A percentile compares a stretch with the other conserved stretches of the same genome.
These are phyloP conservation scores for Daubentonia madagascariensis DNA, from an alignment of 2,113 vertebrate genomes.

Conservation along the genomic window DNA sequence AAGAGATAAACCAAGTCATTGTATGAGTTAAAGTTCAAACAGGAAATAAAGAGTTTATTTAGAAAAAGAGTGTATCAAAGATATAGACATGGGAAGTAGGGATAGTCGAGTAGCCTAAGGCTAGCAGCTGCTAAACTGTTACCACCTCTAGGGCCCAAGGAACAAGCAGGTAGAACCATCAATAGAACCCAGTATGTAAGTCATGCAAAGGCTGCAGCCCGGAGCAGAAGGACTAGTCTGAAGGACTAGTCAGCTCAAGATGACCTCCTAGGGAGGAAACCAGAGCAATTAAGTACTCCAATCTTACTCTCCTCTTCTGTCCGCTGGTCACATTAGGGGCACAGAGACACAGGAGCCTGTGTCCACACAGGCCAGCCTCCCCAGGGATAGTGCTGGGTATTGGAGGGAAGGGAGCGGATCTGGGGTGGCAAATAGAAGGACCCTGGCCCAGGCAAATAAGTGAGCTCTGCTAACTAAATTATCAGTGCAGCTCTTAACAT, in stretches of 20 bases:
- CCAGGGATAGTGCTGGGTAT: rapidly evolving
- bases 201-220: background rate
- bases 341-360: background rate
- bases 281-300: background rate
- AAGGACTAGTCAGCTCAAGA: background rate
- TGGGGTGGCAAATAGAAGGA: rapidly evolving
- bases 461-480: background rate
- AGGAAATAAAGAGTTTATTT: background rate
- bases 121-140: background rate
- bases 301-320: background rate
- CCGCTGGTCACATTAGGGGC: background rate
- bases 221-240: background rate
- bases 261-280: background rate
- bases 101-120: too few species aligned
- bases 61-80: background rate
- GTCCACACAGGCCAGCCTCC: background rate
- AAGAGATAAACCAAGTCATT: background rate
- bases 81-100: rapidly evolving
- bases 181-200: background rate
- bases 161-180: background rate
- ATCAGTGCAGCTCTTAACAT: background rate
- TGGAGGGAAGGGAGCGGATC: background rate
- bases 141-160: background rate
- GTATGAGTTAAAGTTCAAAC: background rate
- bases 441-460: background rate